Evolutionary conservation across 2,888 invertebrate genomes (phyloP), one percentile per base, ranked within the genome.

Genomic region (Germaria angustata): DNA sequence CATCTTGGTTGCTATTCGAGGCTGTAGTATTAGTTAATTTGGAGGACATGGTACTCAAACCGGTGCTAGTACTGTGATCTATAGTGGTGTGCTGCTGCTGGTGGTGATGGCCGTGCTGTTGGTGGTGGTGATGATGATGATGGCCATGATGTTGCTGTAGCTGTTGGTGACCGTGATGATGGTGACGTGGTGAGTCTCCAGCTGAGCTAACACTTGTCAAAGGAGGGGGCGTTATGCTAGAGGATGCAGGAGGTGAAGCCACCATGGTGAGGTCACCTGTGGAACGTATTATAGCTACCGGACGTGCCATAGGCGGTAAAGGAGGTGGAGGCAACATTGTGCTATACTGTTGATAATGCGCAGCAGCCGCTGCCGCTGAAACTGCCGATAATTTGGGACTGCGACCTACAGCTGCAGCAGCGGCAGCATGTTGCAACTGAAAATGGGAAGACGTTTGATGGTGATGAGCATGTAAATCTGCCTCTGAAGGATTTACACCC

Each of bases 281-380:
- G 73, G 98, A 98, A 87, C 98, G 94, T 88, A 98, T 97, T 88
- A 99, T 98, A 84, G 98, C 98, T 32, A 98, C 98, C 0, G 98
- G 98, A 84, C 98, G 93, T 2, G 98, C 98, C 96, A 98, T 97
- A 17, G 98, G 98, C 2, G 98, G 98, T 36, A 98, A 94, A 2
- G 98, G 98, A 7, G 98, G 97, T 28, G 98, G 98, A 6, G 98
- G 98, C 89, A 98, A 93, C 96, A 98, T 98, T 71, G 97, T 95
- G 89, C 96, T 97, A 88, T 92, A 90, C 86, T 95, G 95, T 92
- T 86, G 89, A 69, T 89, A 89, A 51, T 88, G 88, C 9, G 87
- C 84, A 5, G 85, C 79, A 34, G 84, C 85, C 2, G 84, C 51
- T 84, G 81, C 65, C 84, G 88, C 71, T 81, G 87, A 78, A 81